These are phyloP conservation scores for Pyrgus malvae DNA, from an alignment of 2,888 invertebrate genomes.

Conservation along the genomic window DNA sequence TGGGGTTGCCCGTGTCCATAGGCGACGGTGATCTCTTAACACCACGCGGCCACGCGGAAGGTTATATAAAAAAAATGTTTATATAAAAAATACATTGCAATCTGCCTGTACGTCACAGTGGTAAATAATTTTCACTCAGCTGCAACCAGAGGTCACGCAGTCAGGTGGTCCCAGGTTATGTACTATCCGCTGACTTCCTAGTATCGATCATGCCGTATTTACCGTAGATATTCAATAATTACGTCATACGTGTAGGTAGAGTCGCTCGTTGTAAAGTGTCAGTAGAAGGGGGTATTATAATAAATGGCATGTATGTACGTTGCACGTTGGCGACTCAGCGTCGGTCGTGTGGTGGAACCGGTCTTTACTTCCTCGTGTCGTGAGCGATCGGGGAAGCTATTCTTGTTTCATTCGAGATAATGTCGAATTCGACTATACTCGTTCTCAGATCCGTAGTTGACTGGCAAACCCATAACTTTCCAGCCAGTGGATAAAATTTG, in stretches of 20 bases:
- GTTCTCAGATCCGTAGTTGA: no score
- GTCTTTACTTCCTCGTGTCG: conserved; percentile 64
- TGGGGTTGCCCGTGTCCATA: no score
- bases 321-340: conserved; percentile 57
- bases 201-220: conserved; percentile 38
- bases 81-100: conserved; percentile 5
- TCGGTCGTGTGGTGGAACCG: conserved; percentile 56
- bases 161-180: conserved; percentile 5
- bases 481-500: no score
- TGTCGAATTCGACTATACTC: no score
- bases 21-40: no score
- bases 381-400: conserved; percentile 56
- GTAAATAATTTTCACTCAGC: conserved; percentile 17
- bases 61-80: no score
- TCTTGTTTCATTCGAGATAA: no score
- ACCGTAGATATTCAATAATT: conserved; percentile 47
- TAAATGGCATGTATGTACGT: conserved; percentile 56
- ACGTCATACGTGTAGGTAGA: conserved; percentile 42
- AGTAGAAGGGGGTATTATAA: conserved; percentile 61
- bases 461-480: no score
- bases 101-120: conserved; percentile 10
- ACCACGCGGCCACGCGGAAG: no score
- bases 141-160: conserved; percentile 16
- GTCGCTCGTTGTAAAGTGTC: conserved; percentile 37
- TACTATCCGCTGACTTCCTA: conserved; percentile 37